phyloP scores from a whole-genome alignment of 2,797 vertebrate species.

The Dallia pectoralis region DNA sequence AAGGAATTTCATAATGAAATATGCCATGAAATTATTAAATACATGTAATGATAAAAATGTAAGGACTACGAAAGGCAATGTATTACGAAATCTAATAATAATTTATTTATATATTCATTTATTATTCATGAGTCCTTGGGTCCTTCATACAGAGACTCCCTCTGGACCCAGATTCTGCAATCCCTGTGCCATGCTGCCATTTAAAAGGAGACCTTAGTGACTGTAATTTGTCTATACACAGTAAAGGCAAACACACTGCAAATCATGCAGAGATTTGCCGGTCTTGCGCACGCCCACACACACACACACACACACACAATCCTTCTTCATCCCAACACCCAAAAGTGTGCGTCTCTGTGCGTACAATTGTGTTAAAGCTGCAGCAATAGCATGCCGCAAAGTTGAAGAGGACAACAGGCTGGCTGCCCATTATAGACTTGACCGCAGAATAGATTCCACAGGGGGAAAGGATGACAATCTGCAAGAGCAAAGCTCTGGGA shows the following conservation, averaged over 20 bases:
- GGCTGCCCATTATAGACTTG: slow-evolving; percentile 41
- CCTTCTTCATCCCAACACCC: slow-evolving; percentile 44
- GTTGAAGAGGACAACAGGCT: slow-evolving; percentile 10
- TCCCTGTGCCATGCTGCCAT: neutral
- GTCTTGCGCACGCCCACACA: neutral
- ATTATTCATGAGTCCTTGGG: too few relatives aligned
- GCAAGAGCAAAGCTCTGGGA: slow-evolving; percentile 41
- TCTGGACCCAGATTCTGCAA: slow-evolving; percentile 18
- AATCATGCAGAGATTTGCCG: neutral
- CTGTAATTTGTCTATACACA: slow-evolving; percentile 21
- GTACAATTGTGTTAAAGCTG: slow-evolving; percentile 15
- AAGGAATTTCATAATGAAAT: too few relatives aligned
- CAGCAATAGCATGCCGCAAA: neutral
- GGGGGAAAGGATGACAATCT: slow-evolving; percentile 42
- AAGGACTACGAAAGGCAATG: too few relatives aligned
- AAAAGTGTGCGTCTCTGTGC: slow-evolving; percentile 24
- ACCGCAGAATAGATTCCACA: slow-evolving; percentile 19
- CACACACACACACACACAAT: slow-evolving; percentile 54
- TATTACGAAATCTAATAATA: too few relatives aligned
- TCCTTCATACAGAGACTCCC: slow-evolving; percentile 34
- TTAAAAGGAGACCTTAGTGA: slow-evolving; percentile 38
- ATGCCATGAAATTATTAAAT: too few relatives aligned
- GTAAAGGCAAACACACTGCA: neutral
- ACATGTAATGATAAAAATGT: too few relatives aligned
- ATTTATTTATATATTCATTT: too few relatives aligned